Base-by-base conservation (phyloP, 2,113 vertebrate species). In the Mormyrus iriodes region DNA sequence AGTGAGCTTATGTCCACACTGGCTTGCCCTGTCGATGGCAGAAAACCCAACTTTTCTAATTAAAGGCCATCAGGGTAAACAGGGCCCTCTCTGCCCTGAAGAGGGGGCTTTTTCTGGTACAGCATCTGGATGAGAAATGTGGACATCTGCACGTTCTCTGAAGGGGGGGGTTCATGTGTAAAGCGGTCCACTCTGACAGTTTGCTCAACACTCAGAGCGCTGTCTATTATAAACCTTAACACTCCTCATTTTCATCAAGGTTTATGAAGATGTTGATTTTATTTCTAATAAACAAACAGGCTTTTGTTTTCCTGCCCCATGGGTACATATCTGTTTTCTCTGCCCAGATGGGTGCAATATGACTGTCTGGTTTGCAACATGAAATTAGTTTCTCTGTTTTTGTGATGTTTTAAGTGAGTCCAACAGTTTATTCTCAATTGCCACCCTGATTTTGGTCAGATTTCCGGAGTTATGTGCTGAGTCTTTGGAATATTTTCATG, bases 11-110 rank as follows among this genome's bases (percentile, higher is more conserved):
- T 88, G 65, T 88, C 46, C 27, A n/a, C 48, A 7, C 35, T 27
- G 24, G 24, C n/a, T 21, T 69, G 86, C 53, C 53, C 13, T 4
- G 35, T 79, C 4, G 69, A 31, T 79, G 31, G 21, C 31, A 2
- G 44, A 52, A 86, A 76, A 49, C 31, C 27, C 65, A 27, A 46
- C 51, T 86, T n/a, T 88, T 88, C 87, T 88, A 88, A 88, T 88
- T 88, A 88, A 76, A 88, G 87, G 46, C 24, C 44, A 19, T 35
- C 8, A 31, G 87, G 49, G 69, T 51, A 79, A 88, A 88, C 69
- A 12, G 19, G 49, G 27, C 69, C 9, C 24, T 88, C 49, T 86
- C 8, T 7, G 85, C 17, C 31, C 48, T 79, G 46, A 76, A 42
- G 48, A 7, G 3, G 48, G 87, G 35, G 31, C 35, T 48, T 73